Evolutionary conservation across 2,113 vertebrate species (phyloP).

Genomic region (Synodontis membranacea): DNA sequence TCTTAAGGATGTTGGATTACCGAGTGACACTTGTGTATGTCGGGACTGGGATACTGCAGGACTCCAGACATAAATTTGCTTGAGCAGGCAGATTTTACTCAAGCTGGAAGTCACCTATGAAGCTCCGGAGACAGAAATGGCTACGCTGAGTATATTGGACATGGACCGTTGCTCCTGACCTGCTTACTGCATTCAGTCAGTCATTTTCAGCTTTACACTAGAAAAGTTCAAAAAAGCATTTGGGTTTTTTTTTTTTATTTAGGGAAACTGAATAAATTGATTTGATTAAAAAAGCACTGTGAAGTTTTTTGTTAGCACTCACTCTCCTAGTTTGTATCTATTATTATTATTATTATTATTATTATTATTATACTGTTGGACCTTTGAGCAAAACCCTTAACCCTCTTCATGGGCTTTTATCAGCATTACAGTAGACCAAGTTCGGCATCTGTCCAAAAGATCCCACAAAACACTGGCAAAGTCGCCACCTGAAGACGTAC

Average conservation of each 20-base stretch:
- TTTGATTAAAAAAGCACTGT: too few species aligned
- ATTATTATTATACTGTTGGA: too few species aligned
- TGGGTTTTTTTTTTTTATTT: too few species aligned
- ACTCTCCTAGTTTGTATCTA: not conserved
- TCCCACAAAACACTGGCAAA: not conserved
- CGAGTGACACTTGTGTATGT: not conserved
- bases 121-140: too few species aligned
- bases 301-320: not conserved
- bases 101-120: too few species aligned
- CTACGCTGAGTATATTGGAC: not conserved
- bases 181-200: not conserved
- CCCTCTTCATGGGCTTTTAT: not conserved
- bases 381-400: not conserved
- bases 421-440: not conserved
- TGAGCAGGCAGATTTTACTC: not conserved
- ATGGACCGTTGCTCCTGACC: not conserved
- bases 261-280: not conserved
- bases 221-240: too few species aligned
- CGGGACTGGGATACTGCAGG: not conserved
- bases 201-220: too few species aligned
- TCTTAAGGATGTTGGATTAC: too few species aligned
- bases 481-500: constrained; percentile 66
- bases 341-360: too few species aligned
- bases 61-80: too few species aligned
- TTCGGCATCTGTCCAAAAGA: not conserved